Conservation (phyloP, 2,113 vertebrate species). For the Mus spicilegus region DNA sequence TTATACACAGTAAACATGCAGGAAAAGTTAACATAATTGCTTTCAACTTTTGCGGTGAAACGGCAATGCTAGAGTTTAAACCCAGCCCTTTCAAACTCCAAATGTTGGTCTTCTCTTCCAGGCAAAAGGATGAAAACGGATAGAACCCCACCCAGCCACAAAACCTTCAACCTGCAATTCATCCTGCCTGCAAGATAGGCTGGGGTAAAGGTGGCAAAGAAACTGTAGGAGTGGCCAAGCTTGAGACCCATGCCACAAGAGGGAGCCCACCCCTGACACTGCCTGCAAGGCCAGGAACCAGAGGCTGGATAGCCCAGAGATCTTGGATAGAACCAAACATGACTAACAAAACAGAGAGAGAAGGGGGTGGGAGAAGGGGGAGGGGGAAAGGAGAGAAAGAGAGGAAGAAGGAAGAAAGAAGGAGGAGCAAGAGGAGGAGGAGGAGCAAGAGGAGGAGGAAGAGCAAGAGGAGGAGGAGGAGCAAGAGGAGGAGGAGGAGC, state of each 20-base stretch:
- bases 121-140: not conserved
- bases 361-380: rapidly evolving
- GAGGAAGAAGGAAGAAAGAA: rapidly evolving
- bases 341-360: not conserved
- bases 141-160: not conserved
- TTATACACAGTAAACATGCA: not conserved
- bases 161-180: not conserved
- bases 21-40: not conserved
- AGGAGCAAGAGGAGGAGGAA: rapidly evolving
- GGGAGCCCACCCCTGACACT: not conserved
- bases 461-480: too few species aligned
- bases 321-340: not conserved
- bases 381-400: rapidly evolving
- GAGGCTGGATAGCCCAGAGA: not conserved
- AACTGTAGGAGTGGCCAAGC: not conserved
- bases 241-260: not conserved
- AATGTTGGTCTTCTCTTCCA: not conserved
- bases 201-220: not conserved
- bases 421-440: too few species aligned
- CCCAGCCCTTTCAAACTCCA: not conserved
- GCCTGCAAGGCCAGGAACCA: not conserved
- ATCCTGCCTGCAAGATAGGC: not conserved
- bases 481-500: too few species aligned
- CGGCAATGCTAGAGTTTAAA: not conserved
- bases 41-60: not conserved